phyloP scores from a whole-genome alignment of 2,113 vertebrate species.

The Melanerpes aurifrons region DNA sequence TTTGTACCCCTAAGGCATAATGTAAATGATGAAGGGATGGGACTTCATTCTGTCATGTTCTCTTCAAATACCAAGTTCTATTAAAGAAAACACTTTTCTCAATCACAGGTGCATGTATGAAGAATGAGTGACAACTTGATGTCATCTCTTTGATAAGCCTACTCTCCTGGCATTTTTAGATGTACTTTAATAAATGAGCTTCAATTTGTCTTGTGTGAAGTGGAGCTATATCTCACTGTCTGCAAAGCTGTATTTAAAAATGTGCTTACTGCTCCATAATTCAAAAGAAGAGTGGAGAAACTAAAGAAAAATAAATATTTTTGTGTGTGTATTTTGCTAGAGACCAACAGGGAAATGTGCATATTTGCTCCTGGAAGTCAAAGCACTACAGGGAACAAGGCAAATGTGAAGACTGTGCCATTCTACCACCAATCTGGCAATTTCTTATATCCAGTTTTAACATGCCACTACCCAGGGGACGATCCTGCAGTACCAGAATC shows the following conservation, averaged over 20 bases:
- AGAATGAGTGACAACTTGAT: conserved; percentile 75
- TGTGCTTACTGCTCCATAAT: conserved; percentile 58
- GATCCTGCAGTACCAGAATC: neutral
- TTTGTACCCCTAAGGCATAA: conserved; percentile 71
- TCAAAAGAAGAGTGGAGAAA: conserved; percentile 62
- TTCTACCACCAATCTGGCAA: neutral
- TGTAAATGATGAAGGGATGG: conserved; percentile 70
- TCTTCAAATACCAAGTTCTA: conserved; percentile 79
- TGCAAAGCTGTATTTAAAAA: conserved; percentile 63
- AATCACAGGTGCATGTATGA: conserved; percentile 67
- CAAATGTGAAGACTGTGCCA: neutral
- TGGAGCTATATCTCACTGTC: conserved; percentile 60
- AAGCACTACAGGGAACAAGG: neutral
- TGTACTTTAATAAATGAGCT: conserved; percentile 76
- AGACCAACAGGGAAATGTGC: neutral
- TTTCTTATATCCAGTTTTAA: neutral
- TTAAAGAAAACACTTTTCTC: conserved; percentile 80
- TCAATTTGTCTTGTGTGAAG: conserved; percentile 69
- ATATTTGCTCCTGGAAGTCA: conserved; percentile 45
- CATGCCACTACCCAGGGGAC: neutral
- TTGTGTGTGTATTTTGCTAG: conserved; percentile 20
- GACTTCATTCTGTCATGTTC: conserved; percentile 73
- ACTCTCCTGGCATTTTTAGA: conserved; percentile 76
- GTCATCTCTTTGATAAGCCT: conserved; percentile 78
- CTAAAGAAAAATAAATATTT: conserved; percentile 16